Evolutionary conservation across 2,797 vertebrate genomes (phyloP).

Genomic region (Natrix natrix): DNA sequence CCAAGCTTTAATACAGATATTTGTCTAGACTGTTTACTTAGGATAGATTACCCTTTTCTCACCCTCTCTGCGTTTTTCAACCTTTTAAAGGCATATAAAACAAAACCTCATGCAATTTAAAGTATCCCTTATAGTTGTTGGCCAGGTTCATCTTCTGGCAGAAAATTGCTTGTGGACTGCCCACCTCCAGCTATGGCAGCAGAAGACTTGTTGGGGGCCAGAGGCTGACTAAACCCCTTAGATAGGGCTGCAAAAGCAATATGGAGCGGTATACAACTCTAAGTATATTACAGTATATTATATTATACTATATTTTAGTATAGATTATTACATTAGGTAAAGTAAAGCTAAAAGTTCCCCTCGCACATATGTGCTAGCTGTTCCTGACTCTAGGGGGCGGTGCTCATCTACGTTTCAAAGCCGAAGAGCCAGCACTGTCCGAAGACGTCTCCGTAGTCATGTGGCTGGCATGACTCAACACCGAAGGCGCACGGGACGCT

Average conservation of each 20-base stretch:
- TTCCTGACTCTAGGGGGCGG: too few species aligned
- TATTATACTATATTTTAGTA: too few species aligned
- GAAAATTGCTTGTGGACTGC: neutral
- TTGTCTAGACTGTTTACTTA: neutral
- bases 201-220: neutral
- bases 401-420: too few species aligned
- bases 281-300: too few species aligned
- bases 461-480: too few species aligned
- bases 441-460: too few species aligned
- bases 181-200: neutral
- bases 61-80: neutral
- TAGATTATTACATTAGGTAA: too few species aligned
- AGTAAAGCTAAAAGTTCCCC: too few species aligned
- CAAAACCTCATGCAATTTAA: neutral
- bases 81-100: neutral
- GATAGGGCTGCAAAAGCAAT: neutral
- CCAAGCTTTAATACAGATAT: neutral
- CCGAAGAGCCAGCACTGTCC: too few species aligned
- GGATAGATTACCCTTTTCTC: neutral
- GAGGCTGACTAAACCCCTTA: neutral
- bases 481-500: too few species aligned
- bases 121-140: neutral
- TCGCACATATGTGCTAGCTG: too few species aligned
- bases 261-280: too few species aligned
- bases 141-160: neutral